Evolutionary conservation across 2,797 vertebrate species (phyloP), one percentile per base, ranked within the genome.

Genomic region (Fistularia tabacaria): DNA sequence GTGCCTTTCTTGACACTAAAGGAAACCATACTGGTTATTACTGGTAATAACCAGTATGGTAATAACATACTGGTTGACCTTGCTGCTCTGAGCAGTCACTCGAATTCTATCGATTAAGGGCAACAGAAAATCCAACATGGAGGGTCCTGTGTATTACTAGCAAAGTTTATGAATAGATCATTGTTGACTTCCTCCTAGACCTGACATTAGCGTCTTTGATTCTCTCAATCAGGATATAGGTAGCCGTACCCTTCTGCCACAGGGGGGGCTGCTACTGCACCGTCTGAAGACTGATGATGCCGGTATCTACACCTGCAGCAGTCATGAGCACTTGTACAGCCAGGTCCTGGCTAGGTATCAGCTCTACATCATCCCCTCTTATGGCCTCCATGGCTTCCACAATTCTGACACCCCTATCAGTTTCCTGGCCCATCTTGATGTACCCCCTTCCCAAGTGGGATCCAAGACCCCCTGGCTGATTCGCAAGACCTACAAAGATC

Each of bases 251-350:
- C 63, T 87, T 0, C 65, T 80, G 62, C 80, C 91, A 81, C 86
- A 87, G 51, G 87, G 87, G 1, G 94, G 94, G 8, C 60, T 94
- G 73, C 85, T 95, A 73, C 68, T 94, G 46, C 92, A 89, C 11
- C 89, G 51, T 47, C 71, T 94, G 66, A 51, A 78, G 0, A 71
- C 62, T 38, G 61, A 73, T 1, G 90, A 93, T 5, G 7, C 49
- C 0, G 93, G 91, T 41, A 48, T 86, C 53, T 94, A 94, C 50
- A 83, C 79, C 69, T 95, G 93, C 82, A 69, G 56, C 46, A 54
- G 86, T 0, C 69, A 75, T 13, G 92, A 94, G 45, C 88, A 72
- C 69, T 84, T 86, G 11, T 93, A 92, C 85, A 84, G 76, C 42
- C 88, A 76, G 55, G 74, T 79, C 1, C 79, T 93, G 73, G 82